Evolutionary conservation across 2,888 invertebrate genomes (phyloP).

Genomic region (Dynastes grantii): DNA sequence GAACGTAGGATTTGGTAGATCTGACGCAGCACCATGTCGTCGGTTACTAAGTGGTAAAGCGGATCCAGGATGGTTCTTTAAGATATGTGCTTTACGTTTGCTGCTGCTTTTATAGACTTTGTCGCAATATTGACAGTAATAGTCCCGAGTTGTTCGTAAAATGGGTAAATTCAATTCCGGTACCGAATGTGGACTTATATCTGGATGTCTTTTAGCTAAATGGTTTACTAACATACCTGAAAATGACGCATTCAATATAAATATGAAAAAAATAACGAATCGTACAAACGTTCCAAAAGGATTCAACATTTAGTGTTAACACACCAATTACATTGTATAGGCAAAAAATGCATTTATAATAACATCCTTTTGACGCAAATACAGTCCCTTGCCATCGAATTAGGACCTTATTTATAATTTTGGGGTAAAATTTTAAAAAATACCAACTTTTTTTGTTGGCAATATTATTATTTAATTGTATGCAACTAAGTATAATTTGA

Average conservation of each 20-base stretch:
- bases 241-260: constrained; percentile 25
- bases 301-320: no score
- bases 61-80: constrained; percentile 87
- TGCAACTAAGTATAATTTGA: no score
- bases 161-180: constrained; percentile 86
- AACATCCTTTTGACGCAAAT: no score
- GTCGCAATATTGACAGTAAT: constrained; percentile 89
- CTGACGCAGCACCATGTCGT: constrained; percentile 65
- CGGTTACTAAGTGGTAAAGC: constrained; percentile 75
- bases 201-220: constrained; percentile 83
- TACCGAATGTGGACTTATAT: constrained; percentile 77
- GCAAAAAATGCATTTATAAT: no score
- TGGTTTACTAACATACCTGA: constrained; percentile 85
- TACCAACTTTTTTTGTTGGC: no score
- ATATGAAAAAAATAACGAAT: neutral
- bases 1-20: constrained; percentile 76
- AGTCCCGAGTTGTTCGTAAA: constrained; percentile 82
- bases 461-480: no score
- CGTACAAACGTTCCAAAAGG: no score
- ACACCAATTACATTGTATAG: no score
- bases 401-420: no score
- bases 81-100: constrained; percentile 87
- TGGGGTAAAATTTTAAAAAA: no score
- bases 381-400: no score
- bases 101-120: constrained; percentile 88